Conservation (phyloP, 2,113 vertebrate species). For the Coregonus clupeaformis region DNA sequence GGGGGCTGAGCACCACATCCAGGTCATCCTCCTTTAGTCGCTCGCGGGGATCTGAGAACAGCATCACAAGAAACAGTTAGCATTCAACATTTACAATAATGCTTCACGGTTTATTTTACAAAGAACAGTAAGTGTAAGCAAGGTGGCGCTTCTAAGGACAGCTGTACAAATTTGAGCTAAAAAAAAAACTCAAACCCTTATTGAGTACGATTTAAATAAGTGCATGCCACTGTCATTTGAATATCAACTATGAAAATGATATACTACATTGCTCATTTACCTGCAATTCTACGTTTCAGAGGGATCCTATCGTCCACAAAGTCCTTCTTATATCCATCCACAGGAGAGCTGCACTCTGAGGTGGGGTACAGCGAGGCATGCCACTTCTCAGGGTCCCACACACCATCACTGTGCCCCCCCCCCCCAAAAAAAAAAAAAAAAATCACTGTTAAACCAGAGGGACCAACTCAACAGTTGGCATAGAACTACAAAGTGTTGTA, state of each 20-base stretch:
- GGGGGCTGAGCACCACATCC: slow-evolving; percentile 93
- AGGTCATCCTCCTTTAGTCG: slow-evolving; percentile 95
- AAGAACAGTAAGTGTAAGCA: not conserved
- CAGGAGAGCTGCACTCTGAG: slow-evolving; percentile 87
- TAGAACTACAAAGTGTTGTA: not conserved
- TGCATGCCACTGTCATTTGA: no score
- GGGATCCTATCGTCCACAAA: slow-evolving; percentile 83
- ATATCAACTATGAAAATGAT: no score
- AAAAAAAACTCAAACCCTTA: no score
- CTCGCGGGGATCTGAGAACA: slow-evolving; percentile 86
- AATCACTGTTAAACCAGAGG: not conserved
- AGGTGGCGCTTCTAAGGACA: no score
- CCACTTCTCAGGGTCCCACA: slow-evolving; percentile 99
- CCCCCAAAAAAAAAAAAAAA: not conserved
- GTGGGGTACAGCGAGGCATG: slow-evolving; percentile 92
- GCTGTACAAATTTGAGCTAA: no score
- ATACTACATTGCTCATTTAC: slow-evolving; percentile 59
- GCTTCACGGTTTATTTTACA: no score
- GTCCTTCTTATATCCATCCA: slow-evolving; percentile 90
- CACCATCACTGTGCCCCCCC: slow-evolving; percentile 81
- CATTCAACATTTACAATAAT: not conserved
- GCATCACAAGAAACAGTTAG: not conserved
- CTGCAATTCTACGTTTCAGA: slow-evolving; percentile 89
- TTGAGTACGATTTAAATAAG: not conserved
- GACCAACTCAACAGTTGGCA: no score